Conservation (phyloP, 2,888 invertebrate species). For the Acleris literana region DNA sequence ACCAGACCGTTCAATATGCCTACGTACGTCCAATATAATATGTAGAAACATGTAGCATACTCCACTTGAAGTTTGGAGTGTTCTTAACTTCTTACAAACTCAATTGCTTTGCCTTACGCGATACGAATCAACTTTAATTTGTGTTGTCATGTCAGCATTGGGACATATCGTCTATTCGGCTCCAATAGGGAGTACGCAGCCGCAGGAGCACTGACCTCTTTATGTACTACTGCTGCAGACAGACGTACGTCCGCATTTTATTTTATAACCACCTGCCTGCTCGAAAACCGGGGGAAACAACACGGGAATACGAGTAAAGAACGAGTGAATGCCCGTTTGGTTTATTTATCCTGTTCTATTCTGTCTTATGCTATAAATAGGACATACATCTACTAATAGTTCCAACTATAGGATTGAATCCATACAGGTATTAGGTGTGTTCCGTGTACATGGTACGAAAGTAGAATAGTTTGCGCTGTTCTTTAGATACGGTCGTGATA, state of each 20-base stretch:
- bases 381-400: conserved; percentile 6
- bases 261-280: conserved; percentile 59
- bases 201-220: conserved; percentile 68
- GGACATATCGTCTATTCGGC: conserved; percentile 29
- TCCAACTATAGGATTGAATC: background rate
- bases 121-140: conserved; percentile 31
- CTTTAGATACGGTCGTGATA: conserved; percentile 34
- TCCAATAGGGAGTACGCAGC: conserved; percentile 52
- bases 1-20: background rate
- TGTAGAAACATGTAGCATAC: too few relatives aligned
- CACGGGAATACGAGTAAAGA: conserved; percentile 52
- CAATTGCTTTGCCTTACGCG: conserved; percentile 29
- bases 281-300: conserved; percentile 54
- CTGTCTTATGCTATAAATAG: conserved; percentile 45
- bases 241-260: conserved; percentile 73
- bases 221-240: conserved; percentile 66
- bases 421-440: conserved; percentile 2
- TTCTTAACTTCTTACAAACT: conserved; percentile 14
- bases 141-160: conserved; percentile 23
- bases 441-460: conserved; percentile 3
- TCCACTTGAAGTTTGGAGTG: conserved; percentile 26
- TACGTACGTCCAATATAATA: too few relatives aligned
- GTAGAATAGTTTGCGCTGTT: conserved; percentile 25
- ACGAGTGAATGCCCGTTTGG: conserved; percentile 58
- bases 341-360: conserved; percentile 54